phyloP scores from a whole-genome alignment of 2,888 invertebrate species.

The Trissolcus japonicus region DNA sequence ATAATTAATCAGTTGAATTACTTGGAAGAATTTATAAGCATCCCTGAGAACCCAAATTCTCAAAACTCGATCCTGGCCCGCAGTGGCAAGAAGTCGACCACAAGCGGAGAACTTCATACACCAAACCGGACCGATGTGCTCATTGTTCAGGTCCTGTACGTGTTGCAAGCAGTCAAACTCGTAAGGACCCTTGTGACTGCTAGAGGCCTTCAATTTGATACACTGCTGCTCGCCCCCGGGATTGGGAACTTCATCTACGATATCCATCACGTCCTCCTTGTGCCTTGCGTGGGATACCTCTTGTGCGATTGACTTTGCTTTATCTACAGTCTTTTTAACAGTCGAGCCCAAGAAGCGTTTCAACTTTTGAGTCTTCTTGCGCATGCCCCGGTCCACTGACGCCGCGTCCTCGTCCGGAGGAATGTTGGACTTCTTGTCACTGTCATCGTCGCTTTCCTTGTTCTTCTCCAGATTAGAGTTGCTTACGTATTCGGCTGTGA shows the following conservation, averaged over 20 bases:
- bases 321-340: conserved; percentile 93
- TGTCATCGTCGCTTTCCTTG: conserved; percentile 87
- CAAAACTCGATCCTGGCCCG: conserved; percentile 96
- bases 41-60: conserved; percentile 96
- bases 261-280: conserved; percentile 90
- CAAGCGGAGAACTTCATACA: conserved; percentile 99
- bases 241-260: conserved; percentile 85
- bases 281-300: conserved; percentile 92
- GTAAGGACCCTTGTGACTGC: conserved; percentile 97
- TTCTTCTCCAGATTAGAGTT: conserved; percentile 81
- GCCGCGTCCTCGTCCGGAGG: conserved; percentile 77
- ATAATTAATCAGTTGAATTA: not conserved
- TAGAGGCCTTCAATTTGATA: conserved; percentile 94
- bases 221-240: conserved; percentile 85
- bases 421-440: conserved; percentile 80
- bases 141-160: conserved; percentile 90
- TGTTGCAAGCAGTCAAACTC: conserved; percentile 95
- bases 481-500: conserved; percentile 93
- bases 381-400: conserved; percentile 76
- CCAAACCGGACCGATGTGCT: conserved; percentile 97
- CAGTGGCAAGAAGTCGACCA: conserved; percentile 95
- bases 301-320: conserved; percentile 92
- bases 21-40: conserved; percentile 92
- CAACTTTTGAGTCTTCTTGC: conserved; percentile 79
- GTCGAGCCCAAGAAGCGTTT: conserved; percentile 92